Conservation (phyloP, 1,140 invertebrate species). For the Pectinophora gossypiella region DNA sequence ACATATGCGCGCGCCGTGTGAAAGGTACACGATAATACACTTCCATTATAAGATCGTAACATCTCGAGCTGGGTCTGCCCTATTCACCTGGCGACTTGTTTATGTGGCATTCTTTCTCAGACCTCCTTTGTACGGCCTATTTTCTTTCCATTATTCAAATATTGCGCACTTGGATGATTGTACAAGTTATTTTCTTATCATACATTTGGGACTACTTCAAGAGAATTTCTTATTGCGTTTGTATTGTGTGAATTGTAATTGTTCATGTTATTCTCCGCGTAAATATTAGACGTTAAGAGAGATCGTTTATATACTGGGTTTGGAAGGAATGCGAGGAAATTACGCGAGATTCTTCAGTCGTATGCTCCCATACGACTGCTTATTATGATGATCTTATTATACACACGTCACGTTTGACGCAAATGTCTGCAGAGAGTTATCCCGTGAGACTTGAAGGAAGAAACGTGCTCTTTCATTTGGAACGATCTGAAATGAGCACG, state of each 20-base stretch:
- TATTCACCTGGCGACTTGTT: constrained; percentile 8
- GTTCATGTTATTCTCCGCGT: too few species aligned
- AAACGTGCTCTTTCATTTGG: constrained; percentile 1
- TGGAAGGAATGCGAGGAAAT: too few species aligned
- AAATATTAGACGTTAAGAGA: too few species aligned
- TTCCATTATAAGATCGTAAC: constrained; percentile 33
- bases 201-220: too few species aligned
- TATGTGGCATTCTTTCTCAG: background rate
- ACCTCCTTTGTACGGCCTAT: background rate
- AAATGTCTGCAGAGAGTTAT: constrained; percentile 3
- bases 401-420: constrained; percentile 4
- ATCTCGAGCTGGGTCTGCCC: constrained; percentile 8
- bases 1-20: constrained; percentile 28
- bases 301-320: too few species aligned
- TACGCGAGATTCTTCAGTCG: too few species aligned
- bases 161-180: too few species aligned
- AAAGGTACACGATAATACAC: constrained; percentile 34
- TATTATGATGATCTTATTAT: constrained; percentile 1
- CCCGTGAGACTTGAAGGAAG: background rate
- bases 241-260: too few species aligned
- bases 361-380: too few species aligned
- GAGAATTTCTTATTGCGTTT: too few species aligned
- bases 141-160: background rate
- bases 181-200: too few species aligned
- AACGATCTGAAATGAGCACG: background rate